Evolutionary conservation across 2,797 vertebrate species (phyloP), one percentile per base, ranked within the genome.

Genomic region (Sarcoramphus papa): DNA sequence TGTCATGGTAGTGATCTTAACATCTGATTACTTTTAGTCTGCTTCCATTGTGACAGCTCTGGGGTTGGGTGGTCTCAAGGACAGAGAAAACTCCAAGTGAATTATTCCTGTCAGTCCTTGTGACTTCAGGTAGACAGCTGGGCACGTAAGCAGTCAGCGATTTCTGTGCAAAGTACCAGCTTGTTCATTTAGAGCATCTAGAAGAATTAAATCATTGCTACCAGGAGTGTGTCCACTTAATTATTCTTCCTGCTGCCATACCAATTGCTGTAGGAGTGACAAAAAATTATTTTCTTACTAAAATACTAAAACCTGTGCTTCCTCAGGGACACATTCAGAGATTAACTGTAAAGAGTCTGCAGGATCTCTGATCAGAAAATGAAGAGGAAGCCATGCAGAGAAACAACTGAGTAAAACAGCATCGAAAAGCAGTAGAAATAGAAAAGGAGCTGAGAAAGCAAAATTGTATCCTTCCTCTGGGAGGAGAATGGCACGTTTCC

Each of bases 361-460:
- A 74, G 69, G 63, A 41, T 43, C 51, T 92, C 63, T 88, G 64
- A 74, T 92, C 72, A 74, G 87, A 87, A 93, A 76, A 73, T 27
- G 11, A 31, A 41, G 30, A 73, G 45, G 47, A 60, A 76, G n/a
- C 48, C 30, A 53, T 40, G 48, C 35, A 37, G 68, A 43, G 48
- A 59, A 72, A 65, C 10, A 45, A 33, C 28, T 4, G 51, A 69
- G 59, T 64, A 43, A 83, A 80, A 88, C 1, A 57, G 35, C 56
- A 54, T 65, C 3, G 1, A 45, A 69, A 59, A 41, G 57, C 30
- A 47, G 40, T 5, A 60, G 59, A 93, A 91, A 72, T 45, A 33
- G 64, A 40, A 92, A 77, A 74, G 73, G 80, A 90, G 64, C 85
- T 91, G 72, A 86, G 93, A 48, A 91, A 62, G 92, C 37, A 1